A percentile compares a stretch with the other conserved stretches of the same genome.
Conservation (phyloP, 2,797 vertebrate species). For the Malurus leucopterus region DNA sequence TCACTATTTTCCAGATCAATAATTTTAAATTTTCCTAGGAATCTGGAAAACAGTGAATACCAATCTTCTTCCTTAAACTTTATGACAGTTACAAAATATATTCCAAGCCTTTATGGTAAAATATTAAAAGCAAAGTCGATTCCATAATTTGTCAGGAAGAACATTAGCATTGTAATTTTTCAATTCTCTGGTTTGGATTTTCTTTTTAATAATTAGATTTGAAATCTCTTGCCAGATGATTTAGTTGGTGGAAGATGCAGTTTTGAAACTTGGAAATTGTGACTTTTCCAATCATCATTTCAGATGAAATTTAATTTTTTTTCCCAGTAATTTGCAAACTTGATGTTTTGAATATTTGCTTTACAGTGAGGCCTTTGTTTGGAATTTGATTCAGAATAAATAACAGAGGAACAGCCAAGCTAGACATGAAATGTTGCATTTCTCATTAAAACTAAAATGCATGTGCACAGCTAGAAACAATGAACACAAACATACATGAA, state of each 20-base stretch:
- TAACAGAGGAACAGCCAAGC: background rate
- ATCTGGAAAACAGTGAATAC: background rate
- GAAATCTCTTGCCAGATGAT: background rate
- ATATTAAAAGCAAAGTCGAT: background rate
- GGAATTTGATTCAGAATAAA: background rate
- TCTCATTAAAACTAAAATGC: background rate
- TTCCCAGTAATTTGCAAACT: background rate
- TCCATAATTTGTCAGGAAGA: background rate
- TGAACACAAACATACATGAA: background rate
- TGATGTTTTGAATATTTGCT: background rate
- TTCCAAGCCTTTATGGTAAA: background rate
- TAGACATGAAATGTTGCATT: background rate
- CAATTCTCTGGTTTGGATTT: accelerated
- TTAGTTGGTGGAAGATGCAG: background rate
- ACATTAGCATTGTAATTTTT: background rate
- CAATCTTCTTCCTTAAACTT: background rate
- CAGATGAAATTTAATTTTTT: background rate
- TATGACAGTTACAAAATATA: background rate
- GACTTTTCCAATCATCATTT: background rate
- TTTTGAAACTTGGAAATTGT: background rate
- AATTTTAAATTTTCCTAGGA: background rate
- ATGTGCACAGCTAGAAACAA: background rate
- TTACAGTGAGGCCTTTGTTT: background rate
- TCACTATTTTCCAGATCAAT: background rate
- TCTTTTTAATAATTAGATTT: background rate